A percentile compares a stretch with the other conserved stretches of the same genome.
Conservation (phyloP, 2,113 vertebrate genomes). For the Lathamus discolor region DNA sequence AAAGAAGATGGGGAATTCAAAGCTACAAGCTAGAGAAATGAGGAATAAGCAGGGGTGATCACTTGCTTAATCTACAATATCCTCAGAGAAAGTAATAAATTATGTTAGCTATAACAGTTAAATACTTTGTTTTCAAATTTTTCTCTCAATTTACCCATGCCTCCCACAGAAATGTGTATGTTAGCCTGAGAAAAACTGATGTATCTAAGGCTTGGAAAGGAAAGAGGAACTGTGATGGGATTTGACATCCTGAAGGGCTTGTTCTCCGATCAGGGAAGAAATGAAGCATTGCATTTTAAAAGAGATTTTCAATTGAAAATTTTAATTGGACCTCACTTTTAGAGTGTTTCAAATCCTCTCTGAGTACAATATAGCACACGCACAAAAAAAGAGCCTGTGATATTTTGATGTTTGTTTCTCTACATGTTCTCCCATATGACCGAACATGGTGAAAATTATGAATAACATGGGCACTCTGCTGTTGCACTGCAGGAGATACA, state of each 20-base stretch:
- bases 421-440: neutral
- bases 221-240: neutral
- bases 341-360: slow-evolving; percentile 20
- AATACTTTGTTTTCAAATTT: neutral
- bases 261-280: slow-evolving; percentile 3
- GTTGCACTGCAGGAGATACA: neutral
- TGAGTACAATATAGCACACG: neutral
- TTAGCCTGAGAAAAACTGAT: neutral
- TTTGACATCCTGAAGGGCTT: slow-evolving; percentile 30
- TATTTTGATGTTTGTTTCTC: slow-evolving; percentile 45
- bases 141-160: neutral
- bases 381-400: neutral
- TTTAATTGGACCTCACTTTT: slow-evolving; percentile 31
- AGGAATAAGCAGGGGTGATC: neutral
- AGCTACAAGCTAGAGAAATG: neutral
- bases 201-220: neutral
- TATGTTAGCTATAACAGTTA: neutral
- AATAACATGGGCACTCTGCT: neutral
- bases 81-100: neutral
- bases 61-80: neutral
- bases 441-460: slow-evolving; percentile 41
- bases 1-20: neutral
- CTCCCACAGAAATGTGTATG: neutral
- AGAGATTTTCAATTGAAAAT: slow-evolving; percentile 7
- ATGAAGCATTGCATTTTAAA: slow-evolving; percentile 2